Base-by-base conservation (phyloP, 2,888 invertebrate species). In the Anaspis maculata region DNA sequence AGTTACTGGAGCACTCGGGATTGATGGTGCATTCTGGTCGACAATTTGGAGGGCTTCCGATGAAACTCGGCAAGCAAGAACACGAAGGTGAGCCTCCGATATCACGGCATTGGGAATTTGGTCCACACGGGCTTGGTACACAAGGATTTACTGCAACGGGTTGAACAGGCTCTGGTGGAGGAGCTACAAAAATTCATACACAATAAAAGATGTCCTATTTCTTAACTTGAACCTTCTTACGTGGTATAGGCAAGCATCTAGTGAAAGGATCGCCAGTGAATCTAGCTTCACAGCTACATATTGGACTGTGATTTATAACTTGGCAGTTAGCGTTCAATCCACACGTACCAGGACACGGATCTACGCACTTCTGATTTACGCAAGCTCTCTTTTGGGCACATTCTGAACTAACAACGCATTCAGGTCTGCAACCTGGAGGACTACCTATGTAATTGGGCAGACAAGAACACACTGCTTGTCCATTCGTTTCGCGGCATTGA, bases 331-430 rank as follows among this genome's bases (percentile, higher is more conserved):
- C 82, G 55, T 79, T 79, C 29, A 76, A 66, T 30, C 88, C 88
- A 53, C 88, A 88, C 14, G 83, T 82, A 38, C 85, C 86, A 43
- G 81, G 78, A 54, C 87, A 87, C 30, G 87, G 87, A 61, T 89
- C 84, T 15, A 72, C 72, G 52, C 89, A 89, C 63, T 81, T 86
- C 61, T 82, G 82, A 56, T 83, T 84, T 44, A 83, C 76, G 55
- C 89, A 89, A 5, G 87, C 85, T 56, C 77, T 78, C 51, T 80
- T 79, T 45, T 79, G 79, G 15, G 80, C 74, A 62, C 88, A 89
- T 57, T 89, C 87, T 3, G 83, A 75, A 53, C 85, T 87, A 1
- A 84, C 79, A 3, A 83, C 75, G 60, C 90, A 90, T 64, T 88
- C 88, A 2, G 87, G 87, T 41, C 80, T 76, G 57, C 88, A 88